These are phyloP conservation scores for Cyclophora albipunctata DNA, from an alignment of 2,888 invertebrate genomes.

Conservation along the genomic window DNA sequence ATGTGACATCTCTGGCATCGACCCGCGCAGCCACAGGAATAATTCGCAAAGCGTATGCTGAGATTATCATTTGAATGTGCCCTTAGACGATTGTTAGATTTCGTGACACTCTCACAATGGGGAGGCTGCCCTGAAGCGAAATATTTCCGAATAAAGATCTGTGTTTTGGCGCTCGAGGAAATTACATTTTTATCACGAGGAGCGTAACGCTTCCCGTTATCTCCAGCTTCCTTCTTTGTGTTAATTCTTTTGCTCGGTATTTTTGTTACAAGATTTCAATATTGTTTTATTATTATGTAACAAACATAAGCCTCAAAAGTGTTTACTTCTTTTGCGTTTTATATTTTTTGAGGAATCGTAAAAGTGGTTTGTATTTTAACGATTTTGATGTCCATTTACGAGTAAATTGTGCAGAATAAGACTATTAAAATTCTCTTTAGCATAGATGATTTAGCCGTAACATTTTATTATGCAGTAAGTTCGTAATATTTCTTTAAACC, in stretches of 20 bases:
- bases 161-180: slow-evolving; percentile 46
- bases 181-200: slow-evolving; percentile 59
- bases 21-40: slow-evolving; percentile 37
- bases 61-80: slow-evolving; percentile 73
- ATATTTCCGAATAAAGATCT: slow-evolving; percentile 56
- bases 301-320: background rate
- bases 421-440: too few species aligned
- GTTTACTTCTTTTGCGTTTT: background rate
- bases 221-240: slow-evolving; percentile 30
- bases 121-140: slow-evolving; percentile 46
- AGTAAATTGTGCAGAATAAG: too few species aligned
- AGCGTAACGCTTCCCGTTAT: slow-evolving; percentile 43
- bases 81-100: slow-evolving; percentile 67
- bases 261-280: slow-evolving; percentile 14
- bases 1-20: slow-evolving; percentile 59
- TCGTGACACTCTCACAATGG: slow-evolving; percentile 64
- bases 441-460: too few species aligned
- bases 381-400: too few species aligned
- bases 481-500: too few species aligned
- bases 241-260: slow-evolving; percentile 27
- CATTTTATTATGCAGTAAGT: too few species aligned
- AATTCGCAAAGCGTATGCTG: slow-evolving; percentile 64
- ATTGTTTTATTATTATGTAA: slow-evolving; percentile 6
- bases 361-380: background rate
- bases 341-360: too few species aligned